These are phyloP conservation scores for Megaceryle torquata DNA, from an alignment of 2,113 vertebrate genomes.

Conservation along the genomic window DNA sequence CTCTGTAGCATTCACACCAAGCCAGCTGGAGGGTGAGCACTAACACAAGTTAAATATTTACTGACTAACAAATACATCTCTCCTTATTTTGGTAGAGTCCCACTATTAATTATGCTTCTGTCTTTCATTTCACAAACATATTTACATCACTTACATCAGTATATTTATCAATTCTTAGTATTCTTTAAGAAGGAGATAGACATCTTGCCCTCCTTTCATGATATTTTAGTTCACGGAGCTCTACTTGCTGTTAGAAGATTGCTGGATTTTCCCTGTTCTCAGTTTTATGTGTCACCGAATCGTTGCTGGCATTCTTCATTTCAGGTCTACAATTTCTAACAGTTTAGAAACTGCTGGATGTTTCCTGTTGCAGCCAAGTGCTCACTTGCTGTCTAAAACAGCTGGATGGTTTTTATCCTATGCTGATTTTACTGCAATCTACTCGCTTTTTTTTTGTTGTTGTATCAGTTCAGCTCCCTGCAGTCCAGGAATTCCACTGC, in stretches of 20 bases:
- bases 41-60: not conserved
- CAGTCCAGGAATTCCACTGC: not conserved
- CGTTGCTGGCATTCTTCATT: not conserved
- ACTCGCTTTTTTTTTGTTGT: not conserved
- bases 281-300: not conserved
- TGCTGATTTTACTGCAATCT: not conserved
- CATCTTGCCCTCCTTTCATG: not conserved
- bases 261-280: not conserved
- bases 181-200: not conserved
- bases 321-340: not conserved
- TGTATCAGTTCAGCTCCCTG: not conserved
- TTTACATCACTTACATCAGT: not conserved
- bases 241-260: not conserved
- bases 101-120: not conserved
- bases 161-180: not conserved
- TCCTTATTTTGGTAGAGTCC: not conserved
- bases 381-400: not conserved
- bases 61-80: not conserved
- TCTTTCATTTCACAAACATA: not conserved
- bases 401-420: not conserved
- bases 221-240: not conserved
- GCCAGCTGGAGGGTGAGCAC: not conserved
- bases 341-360: not conserved
- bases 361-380: not conserved
- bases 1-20: not conserved